A percentile compares a stretch with the other conserved stretches of the same genome.
Evolutionary conservation across 1,140 invertebrate species (phyloP).

Genomic region (Trichoplusia ni): DNA sequence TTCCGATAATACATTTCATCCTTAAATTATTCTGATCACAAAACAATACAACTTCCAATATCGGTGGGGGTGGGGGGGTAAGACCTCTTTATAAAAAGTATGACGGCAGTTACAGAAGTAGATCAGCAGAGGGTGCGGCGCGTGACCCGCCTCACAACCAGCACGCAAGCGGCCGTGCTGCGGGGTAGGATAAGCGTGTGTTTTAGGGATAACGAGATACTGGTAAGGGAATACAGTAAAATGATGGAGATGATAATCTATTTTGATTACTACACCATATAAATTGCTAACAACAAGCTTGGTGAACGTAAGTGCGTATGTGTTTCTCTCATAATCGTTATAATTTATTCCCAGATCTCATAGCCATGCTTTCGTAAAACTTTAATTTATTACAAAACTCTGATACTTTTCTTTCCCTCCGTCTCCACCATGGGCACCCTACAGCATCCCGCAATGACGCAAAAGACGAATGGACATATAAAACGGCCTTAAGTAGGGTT

Average conservation of each 20-base stretch:
- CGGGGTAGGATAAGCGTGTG: not conserved
- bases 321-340: no score
- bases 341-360: no score
- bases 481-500: not conserved
- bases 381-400: no score
- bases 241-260: no score
- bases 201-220: not conserved
- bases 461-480: slow-evolving; percentile 22
- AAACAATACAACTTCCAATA: slow-evolving; percentile 24
- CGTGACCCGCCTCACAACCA: slow-evolving; percentile 9
- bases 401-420: not conserved
- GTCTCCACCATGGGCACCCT: not conserved
- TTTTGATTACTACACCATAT: no score
- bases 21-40: not conserved
- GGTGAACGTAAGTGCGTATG: no score
- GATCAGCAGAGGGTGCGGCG: slow-evolving; percentile 17
- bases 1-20: slow-evolving; percentile 3
- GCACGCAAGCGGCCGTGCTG: not conserved
- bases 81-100: not conserved
- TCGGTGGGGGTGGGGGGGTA: not conserved
- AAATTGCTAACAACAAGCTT: no score
- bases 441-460: not conserved
- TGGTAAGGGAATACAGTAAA: no score
- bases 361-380: no score
- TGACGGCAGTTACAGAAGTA: slow-evolving; percentile 10